Evolutionary conservation across 2,113 vertebrate species (phyloP), one percentile per base, ranked within the genome.

Genomic region (Oreochromis tanganicae): DNA sequence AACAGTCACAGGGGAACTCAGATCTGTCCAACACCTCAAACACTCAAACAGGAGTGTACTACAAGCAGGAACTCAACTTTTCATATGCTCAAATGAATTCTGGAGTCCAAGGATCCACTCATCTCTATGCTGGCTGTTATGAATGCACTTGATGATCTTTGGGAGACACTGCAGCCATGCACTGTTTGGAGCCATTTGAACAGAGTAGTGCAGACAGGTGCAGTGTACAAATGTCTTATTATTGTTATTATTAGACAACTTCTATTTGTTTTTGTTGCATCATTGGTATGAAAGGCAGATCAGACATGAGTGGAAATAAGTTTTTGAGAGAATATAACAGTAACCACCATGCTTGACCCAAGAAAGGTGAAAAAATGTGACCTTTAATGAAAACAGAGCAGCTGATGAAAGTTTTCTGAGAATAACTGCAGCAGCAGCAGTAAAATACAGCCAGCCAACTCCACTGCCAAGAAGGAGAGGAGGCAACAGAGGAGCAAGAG

Each of bases 201-300:
- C 57, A 61, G 1, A 61, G 27, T 27, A 32, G 57, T 17, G 57
- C 57, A 32, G 27, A 61, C 2, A 32, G 57, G 0, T 61, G 36
- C 36, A 38, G 36, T 38, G 27, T 16, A 10, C 57, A 61, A 17
- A 61, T 61, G 14, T 32, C 32, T 17, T 61, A 32, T 61, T 32
- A 61, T 61, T 61, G 4, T 61, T 1, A 17, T 61, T 61, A 17
- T 61, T 32, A 32, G 27, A 61, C 57, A 61, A 9, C 3, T 61
- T 32, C 14, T 2, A 0, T 61, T 61, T 32, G 27, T 61, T 61
- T 61, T 61, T 61, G 57, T 61, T 61, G 27, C 8, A 32, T 61
- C 8, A 0, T 0, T 61, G 57, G 5, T 61, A 2, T 6, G 29
- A 61, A 6, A 32, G 5, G 29, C 57, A 32, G 57, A 61, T 9